Percentiles rank a stretch among this genome's conserved stretches.
Evolutionary conservation across 2,888 invertebrate species (phyloP).

Genomic region (Druceiella hillmani): DNA sequence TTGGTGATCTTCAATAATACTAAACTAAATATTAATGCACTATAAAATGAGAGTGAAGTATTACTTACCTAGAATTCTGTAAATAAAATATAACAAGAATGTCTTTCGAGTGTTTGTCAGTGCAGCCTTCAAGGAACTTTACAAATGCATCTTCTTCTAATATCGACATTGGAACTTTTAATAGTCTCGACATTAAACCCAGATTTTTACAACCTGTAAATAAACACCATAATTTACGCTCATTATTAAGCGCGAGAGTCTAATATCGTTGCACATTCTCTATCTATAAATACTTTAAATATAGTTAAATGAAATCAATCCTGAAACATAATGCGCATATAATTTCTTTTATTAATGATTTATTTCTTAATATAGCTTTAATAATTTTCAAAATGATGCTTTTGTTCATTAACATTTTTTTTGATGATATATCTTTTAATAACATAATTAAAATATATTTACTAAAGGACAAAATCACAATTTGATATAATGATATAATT

Average conservation of each 20-base stretch:
- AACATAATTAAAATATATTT: neutral
- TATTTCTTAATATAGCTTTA: no score
- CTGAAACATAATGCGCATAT: no score
- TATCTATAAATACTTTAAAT: no score
- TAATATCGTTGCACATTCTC: no score
- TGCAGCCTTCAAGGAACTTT: conserved; percentile 53
- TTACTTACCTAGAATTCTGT: conserved; percentile 46
- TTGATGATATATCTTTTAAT: neutral
- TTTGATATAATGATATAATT: conserved; percentile 14
- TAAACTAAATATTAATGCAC: no score
- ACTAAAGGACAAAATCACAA: neutral
- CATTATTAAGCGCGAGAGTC: no score
- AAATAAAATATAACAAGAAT: conserved; percentile 67
- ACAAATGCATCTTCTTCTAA: conserved; percentile 65
- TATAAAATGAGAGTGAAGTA: no score
- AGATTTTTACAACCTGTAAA: conserved; percentile 50
- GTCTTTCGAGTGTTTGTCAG: conserved; percentile 57
- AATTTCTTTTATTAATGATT: no score
- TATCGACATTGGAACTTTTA: conserved; percentile 56
- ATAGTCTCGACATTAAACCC: conserved; percentile 51
- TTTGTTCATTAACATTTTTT: neutral
- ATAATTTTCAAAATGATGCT: no score
- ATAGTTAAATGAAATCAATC: no score
- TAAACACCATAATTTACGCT: no score
- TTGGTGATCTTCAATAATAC: no score